Base-by-base conservation (phyloP, 2,113 vertebrate species). In the human region DNA sequence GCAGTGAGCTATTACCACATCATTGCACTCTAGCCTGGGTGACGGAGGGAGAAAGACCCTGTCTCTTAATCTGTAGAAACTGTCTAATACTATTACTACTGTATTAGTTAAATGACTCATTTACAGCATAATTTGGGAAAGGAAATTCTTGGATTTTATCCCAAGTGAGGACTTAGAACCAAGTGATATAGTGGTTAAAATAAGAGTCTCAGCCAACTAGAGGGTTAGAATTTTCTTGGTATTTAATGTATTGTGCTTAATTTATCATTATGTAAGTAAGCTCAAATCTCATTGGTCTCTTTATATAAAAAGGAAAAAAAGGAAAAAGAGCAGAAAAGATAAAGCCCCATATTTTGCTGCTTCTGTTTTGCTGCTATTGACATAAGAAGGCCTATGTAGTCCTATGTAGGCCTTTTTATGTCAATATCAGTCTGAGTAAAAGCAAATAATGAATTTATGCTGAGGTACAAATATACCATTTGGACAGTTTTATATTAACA, bases 251-350 rank as follows among this genome's bases (percentile, higher is more conserved):
- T 87, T 91, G 4, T 72, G 40, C 48, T 89, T 35, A 43, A 50
- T 93, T 84, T 84, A 84, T 73, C 40, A 48, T 83, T 96, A 79
- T 88, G 68, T 95, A 90, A 95, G 20, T 86, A 66, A 86, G 20
- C 20, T 86, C 48, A 89, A 30, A 38, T 68, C 40, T 90, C 89
- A 64, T 43, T 64, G 10, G 23, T 73, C 13, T 75, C 55, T 92
- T 91, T 84, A 68, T 80, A 66, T 68, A 70, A 52, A 70, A 68
- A 50, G 30, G 55, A 83, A 45, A 66, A 57, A 87, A 85, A 43
- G 68, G 43, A 35, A 22, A 45, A 84, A 40, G 52, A 57, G 22
- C 22, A 83, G 43, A 70, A 27, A 73, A 40, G 17, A 43, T 64
- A 64, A 32, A 30, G 12, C 27, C 27, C 61, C 61, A 64, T 32